Percentiles rank a stretch among this genome's conserved stretches.
Conservation (phyloP, 2,888 invertebrate genomes). For the Melieria crassipennis region DNA sequence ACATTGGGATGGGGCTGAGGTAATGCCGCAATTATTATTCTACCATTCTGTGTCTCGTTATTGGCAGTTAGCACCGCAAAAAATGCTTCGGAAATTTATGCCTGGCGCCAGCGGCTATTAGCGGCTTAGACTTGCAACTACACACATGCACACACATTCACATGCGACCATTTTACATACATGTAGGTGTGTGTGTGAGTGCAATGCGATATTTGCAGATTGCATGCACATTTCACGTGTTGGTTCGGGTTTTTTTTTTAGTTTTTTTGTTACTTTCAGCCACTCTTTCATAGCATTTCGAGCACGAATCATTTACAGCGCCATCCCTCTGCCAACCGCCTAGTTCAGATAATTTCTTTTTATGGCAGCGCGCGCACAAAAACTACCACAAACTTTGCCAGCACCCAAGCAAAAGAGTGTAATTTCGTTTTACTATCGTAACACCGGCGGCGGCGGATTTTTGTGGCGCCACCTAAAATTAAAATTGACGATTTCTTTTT, state of each 20-base stretch:
- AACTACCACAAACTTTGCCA: neutral
- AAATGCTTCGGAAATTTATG: constrained; percentile 2
- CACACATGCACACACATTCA: neutral
- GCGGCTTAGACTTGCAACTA: neutral
- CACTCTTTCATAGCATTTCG: neutral
- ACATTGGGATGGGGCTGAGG: neutral
- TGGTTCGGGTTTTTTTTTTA: neutral
- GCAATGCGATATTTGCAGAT: neutral
- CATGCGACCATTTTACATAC: constrained; percentile 1
- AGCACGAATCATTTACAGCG: neutral
- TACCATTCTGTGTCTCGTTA: constrained; percentile 17
- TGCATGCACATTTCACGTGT: neutral
- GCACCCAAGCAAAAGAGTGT: neutral
- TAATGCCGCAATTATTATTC: constrained; percentile 2
- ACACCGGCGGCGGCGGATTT: neutral
- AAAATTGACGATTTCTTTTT: neutral
- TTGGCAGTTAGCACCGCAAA: constrained; percentile 19
- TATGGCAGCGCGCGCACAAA: neutral
- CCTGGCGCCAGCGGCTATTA: constrained; percentile 24
- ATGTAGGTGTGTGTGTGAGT: neutral
- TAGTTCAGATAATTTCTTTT: too few relatives aligned
- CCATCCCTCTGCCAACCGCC: neutral
- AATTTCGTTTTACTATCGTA: constrained; percentile 4
- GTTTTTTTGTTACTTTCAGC: neutral
- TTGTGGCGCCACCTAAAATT: neutral